Evolutionary conservation across 2,797 vertebrate species (phyloP).

Genomic region (Sciaenops ocellatus): DNA sequence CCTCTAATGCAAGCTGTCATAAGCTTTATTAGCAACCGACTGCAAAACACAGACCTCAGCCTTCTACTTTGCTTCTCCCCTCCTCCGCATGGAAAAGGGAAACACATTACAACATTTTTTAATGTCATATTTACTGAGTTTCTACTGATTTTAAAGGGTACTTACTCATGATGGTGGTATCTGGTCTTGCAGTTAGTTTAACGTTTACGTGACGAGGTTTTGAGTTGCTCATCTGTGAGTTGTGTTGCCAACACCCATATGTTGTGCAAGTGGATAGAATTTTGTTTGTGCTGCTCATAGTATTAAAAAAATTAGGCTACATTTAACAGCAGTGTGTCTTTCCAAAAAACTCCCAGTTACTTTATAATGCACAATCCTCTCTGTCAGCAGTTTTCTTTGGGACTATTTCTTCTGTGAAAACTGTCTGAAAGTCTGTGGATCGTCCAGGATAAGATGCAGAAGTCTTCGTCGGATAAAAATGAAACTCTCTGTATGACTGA

Average conservation of each 20-base stretch:
- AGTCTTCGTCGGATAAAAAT: no score
- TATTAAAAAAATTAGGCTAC: background rate
- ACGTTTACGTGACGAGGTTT: background rate
- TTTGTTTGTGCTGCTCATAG: conserved; percentile 13
- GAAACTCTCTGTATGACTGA: no score
- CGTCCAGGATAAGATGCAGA: background rate
- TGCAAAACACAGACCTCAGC: conserved; percentile 29
- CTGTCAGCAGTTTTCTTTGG: conserved; percentile 34
- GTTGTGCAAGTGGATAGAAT: background rate
- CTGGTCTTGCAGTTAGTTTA: background rate
- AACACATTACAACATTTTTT: background rate
- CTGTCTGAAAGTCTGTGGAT: conserved; percentile 17
- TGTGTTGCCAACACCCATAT: no score
- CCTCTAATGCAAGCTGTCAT: conserved; percentile 64
- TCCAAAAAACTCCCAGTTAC: conserved; percentile 25
- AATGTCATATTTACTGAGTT: background rate
- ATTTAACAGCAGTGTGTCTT: conserved; percentile 40
- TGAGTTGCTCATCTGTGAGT: background rate
- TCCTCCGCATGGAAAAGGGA: conserved; percentile 6
- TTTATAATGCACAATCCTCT: conserved; percentile 34
- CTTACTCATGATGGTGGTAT: background rate
- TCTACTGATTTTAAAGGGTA: conserved; percentile 4
- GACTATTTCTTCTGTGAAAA: conserved; percentile 25
- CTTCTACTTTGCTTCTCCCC: background rate
- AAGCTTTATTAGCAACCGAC: conserved; percentile 65